Evolutionary conservation across 2,113 vertebrate genomes (phyloP).

Genomic region (Excalfactoria chinensis): DNA sequence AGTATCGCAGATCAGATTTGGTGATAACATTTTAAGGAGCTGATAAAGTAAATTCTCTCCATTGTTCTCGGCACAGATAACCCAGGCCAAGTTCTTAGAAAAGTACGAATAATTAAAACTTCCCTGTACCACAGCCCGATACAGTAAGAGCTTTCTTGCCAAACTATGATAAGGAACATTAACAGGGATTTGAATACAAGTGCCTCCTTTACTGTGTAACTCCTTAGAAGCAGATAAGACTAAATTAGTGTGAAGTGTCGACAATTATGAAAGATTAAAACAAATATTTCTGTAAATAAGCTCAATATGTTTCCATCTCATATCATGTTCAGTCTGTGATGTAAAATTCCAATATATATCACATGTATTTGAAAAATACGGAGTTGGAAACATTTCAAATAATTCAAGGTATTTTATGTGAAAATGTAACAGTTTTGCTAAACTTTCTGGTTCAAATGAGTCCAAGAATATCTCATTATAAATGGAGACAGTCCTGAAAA

Average conservation of each 20-base stretch:
- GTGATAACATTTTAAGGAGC: conserved; percentile 17
- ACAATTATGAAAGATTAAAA: conserved; percentile 70
- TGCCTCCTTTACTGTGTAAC: conserved; percentile 40
- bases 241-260: conserved; percentile 70
- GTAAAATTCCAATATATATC: not conserved
- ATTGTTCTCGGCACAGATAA: not conserved
- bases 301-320: conserved; percentile 44
- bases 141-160: conserved; percentile 36
- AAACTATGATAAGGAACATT: conserved; percentile 61
- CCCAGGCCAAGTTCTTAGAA: conserved; percentile 54
- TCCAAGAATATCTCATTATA: conserved; percentile 86
- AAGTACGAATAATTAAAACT: conserved; percentile 59
- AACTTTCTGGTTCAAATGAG: conserved; percentile 85
- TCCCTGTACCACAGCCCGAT: conserved; percentile 32
- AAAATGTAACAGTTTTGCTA: conserved; percentile 79
- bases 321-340: not conserved
- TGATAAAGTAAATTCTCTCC: conserved; percentile 10
- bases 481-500: conserved; percentile 84
- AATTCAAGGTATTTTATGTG: conserved; percentile 72
- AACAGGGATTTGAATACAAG: conserved; percentile 68
- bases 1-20: not conserved
- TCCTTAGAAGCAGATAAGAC: conserved; percentile 61
- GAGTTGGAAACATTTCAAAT: conserved; percentile 47
- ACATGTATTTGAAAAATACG: not conserved
- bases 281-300: conserved; percentile 59